Evolutionary conservation across 2,797 vertebrate genomes (phyloP).

Genomic region (Poecilia velifera): DNA sequence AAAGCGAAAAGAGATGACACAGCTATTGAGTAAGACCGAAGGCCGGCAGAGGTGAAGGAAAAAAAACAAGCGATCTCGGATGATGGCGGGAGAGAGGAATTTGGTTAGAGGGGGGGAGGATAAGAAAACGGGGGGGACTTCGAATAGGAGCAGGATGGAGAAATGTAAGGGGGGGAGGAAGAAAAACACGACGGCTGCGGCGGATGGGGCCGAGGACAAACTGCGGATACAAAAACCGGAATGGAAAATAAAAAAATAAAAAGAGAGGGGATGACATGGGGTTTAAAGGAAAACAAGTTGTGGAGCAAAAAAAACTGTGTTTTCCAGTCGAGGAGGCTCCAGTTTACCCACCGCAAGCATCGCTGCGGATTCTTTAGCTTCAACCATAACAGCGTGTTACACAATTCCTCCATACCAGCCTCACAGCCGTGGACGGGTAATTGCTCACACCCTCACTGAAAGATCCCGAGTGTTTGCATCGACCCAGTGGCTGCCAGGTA

Average conservation of each 20-base stretch:
- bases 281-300: slow-evolving; percentile 46
- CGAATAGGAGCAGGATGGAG: background rate
- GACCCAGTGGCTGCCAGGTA: background rate
- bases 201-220: slow-evolving; percentile 23
- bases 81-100: slow-evolving; percentile 44
- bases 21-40: slow-evolving; percentile 47
- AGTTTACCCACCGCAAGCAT: slow-evolving; percentile 64
- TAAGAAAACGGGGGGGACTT: background rate
- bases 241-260: slow-evolving; percentile 53
- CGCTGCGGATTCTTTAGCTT: slow-evolving; percentile 60
- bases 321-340: slow-evolving; percentile 67
- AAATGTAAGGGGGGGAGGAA: background rate
- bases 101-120: slow-evolving; percentile 11
- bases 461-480: slow-evolving; percentile 23
- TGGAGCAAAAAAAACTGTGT: slow-evolving; percentile 47
- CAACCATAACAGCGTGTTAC: slow-evolving; percentile 53
- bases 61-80: slow-evolving; percentile 52
- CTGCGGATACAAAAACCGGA: slow-evolving; percentile 10
- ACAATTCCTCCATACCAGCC: slow-evolving; percentile 44
- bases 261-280: slow-evolving; percentile 29
- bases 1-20: slow-evolving; percentile 65
- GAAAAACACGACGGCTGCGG: slow-evolving; percentile 23
- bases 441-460: slow-evolving; percentile 23
- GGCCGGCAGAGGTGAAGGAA: slow-evolving; percentile 60
- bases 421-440: slow-evolving; percentile 19